phyloP scores from a whole-genome alignment of 2,888 invertebrate genomes.

The Eupithecia vulgata region DNA sequence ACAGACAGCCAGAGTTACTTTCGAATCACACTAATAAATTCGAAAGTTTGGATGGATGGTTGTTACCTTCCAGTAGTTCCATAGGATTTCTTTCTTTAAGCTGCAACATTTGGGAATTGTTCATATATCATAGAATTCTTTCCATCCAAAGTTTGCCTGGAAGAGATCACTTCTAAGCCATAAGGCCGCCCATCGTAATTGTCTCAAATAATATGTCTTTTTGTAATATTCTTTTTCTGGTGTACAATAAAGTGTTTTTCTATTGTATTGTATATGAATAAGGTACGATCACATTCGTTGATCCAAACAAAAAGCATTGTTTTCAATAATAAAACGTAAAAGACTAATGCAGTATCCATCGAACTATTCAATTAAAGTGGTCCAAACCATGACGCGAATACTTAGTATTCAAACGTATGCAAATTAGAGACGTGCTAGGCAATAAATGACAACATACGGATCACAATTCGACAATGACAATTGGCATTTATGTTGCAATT shows the following conservation, averaged over 20 bases:
- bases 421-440: slow-evolving; percentile 83
- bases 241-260: too few species aligned
- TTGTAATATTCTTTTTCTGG: too few species aligned
- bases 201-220: too few species aligned
- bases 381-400: slow-evolving; percentile 76
- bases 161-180: too few species aligned
- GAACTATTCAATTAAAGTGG: slow-evolving; percentile 82
- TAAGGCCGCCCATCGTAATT: too few species aligned
- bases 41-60: too few species aligned
- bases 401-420: slow-evolving; percentile 84
- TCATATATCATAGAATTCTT: too few species aligned
- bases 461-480: slow-evolving; percentile 83
- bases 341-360: slow-evolving; percentile 55
- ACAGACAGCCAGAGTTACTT: too few species aligned
- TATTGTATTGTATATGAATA: neutral
- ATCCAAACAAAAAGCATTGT: slow-evolving; percentile 18
- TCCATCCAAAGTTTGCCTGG: too few species aligned
- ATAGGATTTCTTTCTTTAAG: neutral
- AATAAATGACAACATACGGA: slow-evolving; percentile 82
- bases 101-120: neutral
- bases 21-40: too few species aligned
- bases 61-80: neutral
- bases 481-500: slow-evolving; percentile 79
- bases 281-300: neutral
- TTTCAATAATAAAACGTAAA: slow-evolving; percentile 32